A percentile compares a stretch with the other conserved stretches of the same genome.
Evolutionary conservation across 2,113 vertebrate species (phyloP).

Genomic region (Connochaetes taurinus): DNA sequence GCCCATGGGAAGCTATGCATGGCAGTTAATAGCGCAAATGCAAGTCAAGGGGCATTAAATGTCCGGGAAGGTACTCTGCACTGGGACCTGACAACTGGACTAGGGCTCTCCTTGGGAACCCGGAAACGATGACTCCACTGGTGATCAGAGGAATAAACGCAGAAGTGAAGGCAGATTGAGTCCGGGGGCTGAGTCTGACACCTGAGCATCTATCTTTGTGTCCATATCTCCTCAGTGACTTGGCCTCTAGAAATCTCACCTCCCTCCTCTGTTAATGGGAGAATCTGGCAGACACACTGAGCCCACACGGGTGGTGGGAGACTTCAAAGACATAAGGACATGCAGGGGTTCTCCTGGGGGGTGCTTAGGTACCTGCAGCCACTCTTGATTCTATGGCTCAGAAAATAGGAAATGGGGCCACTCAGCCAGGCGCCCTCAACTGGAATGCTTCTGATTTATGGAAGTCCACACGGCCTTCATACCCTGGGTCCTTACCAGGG

Average conservation of each 20-base stretch:
- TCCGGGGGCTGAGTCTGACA: background rate
- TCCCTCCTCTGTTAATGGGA: accelerated
- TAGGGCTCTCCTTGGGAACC: background rate
- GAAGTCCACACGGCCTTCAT: accelerated
- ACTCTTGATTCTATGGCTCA: background rate
- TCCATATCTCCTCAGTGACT: background rate
- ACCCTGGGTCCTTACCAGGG: background rate
- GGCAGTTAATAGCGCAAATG: accelerated
- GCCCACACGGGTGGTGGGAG: background rate
- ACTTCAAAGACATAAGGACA: accelerated
- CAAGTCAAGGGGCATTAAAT: accelerated
- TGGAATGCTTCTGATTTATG: accelerated
- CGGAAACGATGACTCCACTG: background rate
- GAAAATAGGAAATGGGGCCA: background rate
- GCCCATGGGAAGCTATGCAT: background rate
- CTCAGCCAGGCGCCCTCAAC: accelerated
- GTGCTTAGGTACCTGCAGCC: background rate
- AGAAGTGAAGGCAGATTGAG: background rate
- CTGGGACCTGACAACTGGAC: accelerated
- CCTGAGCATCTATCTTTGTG: too few relatives aligned
- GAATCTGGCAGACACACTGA: accelerated
- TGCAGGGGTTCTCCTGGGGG: background rate
- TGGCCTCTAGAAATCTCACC: background rate
- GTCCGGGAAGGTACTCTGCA: accelerated
- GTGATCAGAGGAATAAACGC: accelerated